phyloP scores from a whole-genome alignment of 2,797 vertebrate genomes.

The Oreochromis grahami region DNA sequence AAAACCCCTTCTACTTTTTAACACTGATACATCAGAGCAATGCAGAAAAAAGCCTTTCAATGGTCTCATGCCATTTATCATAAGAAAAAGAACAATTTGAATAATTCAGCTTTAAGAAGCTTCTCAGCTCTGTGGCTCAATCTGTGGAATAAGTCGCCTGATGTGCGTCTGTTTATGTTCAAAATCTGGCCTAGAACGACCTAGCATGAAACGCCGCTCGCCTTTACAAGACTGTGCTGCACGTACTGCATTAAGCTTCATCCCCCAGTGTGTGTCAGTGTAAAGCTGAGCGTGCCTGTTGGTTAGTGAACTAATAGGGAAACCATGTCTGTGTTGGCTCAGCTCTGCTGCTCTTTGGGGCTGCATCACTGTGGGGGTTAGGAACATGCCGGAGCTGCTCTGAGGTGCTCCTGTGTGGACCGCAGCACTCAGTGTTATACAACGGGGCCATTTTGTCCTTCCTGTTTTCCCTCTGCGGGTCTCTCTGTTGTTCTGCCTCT shows the following conservation, averaged over 20 bases:
- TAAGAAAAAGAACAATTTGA: not conserved
- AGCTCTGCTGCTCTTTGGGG: not conserved
- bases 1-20: not conserved
- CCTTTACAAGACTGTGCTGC: not conserved
- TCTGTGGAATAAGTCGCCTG: not conserved
- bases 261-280: not conserved
- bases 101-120: not conserved
- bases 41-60: not conserved
- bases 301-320: not conserved
- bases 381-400: not conserved
- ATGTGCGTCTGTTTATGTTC: not conserved
- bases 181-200: not conserved
- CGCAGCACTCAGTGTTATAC: not conserved
- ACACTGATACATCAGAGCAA: not conserved
- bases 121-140: not conserved
- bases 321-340: not conserved
- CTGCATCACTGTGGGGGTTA: not conserved
- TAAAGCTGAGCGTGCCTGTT: not conserved
- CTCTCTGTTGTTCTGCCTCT: not conserved
- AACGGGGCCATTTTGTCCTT: not conserved
- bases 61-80: not conserved
- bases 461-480: not conserved
- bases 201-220: rapidly evolving
- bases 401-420: not conserved
- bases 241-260: not conserved